Evolutionary conservation across 2,797 vertebrate genomes (phyloP).

Genomic region (Schizopygopsis malacanthus): DNA sequence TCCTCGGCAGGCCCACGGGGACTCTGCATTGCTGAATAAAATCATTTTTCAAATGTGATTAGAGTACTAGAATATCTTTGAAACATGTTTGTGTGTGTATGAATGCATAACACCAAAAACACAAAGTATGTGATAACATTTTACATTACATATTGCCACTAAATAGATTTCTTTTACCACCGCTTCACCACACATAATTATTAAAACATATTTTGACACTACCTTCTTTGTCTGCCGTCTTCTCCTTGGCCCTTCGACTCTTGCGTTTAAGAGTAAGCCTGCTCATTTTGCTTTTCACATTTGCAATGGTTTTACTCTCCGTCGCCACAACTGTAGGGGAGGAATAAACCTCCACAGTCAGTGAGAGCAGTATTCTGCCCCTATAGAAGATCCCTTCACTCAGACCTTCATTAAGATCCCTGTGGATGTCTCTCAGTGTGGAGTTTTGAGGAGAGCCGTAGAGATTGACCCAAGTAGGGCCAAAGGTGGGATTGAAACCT

Average conservation of each 20-base stretch:
- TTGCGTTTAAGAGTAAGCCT: conserved; percentile 84
- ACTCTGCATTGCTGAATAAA: conserved; percentile 53
- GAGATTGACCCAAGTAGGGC: conserved; percentile 90
- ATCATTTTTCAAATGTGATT: neutral
- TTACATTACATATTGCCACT: neutral
- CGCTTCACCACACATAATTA: neutral
- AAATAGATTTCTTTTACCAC: neutral
- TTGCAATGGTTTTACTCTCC: conserved; percentile 69
- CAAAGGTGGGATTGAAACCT: conserved; percentile 94
- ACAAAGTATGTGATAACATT: neutral
- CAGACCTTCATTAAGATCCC: conserved; percentile 87
- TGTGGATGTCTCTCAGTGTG: conserved; percentile 84
- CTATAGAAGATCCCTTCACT: conserved; percentile 91
- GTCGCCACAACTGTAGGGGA: conserved; percentile 69
- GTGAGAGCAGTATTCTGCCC: conserved; percentile 85
- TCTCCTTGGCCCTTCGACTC: conserved; percentile 81
- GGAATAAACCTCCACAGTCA: conserved; percentile 83
- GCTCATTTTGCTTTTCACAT: conserved; percentile 76
- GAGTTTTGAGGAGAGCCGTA: conserved; percentile 91
- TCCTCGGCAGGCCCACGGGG: conserved; percentile 65
- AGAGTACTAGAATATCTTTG: neutral
- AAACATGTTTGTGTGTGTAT: neutral
- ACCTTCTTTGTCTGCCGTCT: conserved; percentile 65
- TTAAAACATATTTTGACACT: neutral
- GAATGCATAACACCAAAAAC: neutral